Evolutionary conservation across 2,113 vertebrate genomes (phyloP).

Genomic region (Mus pahari): DNA sequence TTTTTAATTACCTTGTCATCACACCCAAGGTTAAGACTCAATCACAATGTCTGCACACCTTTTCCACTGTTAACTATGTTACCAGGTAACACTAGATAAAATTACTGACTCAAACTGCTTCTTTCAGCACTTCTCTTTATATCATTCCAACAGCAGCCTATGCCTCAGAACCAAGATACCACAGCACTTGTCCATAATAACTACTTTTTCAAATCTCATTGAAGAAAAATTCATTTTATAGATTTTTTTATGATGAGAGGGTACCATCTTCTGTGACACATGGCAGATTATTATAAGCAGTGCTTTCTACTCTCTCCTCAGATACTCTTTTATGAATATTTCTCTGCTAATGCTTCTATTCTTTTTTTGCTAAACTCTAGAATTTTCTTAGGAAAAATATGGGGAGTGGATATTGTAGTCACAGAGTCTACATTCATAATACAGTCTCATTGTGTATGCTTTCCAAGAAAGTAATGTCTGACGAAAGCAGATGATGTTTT

Average conservation of each 20-base stretch:
- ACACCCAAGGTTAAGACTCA: neutral
- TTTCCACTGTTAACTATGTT: neutral
- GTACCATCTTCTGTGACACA: neutral
- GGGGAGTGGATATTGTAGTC: neutral
- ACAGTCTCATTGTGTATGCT: accelerated
- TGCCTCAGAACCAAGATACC: neutral
- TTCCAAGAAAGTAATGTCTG: neutral
- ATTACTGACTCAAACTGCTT: neutral
- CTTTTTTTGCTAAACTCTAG: neutral
- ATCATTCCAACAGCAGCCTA: neutral
- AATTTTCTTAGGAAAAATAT: neutral
- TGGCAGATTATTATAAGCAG: neutral
- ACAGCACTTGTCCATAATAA: neutral
- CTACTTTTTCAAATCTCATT: neutral
- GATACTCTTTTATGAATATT: neutral
- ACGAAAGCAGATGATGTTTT: neutral
- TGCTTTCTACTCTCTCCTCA: neutral
- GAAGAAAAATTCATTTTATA: neutral
- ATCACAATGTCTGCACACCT: neutral
- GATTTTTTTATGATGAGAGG: accelerated
- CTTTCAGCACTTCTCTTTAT: neutral
- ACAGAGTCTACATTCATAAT: neutral
- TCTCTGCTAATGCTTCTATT: neutral
- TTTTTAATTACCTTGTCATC: neutral
- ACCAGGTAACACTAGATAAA: neutral